Conservation (phyloP, 2,113 vertebrate species). For the Eira barbara region DNA sequence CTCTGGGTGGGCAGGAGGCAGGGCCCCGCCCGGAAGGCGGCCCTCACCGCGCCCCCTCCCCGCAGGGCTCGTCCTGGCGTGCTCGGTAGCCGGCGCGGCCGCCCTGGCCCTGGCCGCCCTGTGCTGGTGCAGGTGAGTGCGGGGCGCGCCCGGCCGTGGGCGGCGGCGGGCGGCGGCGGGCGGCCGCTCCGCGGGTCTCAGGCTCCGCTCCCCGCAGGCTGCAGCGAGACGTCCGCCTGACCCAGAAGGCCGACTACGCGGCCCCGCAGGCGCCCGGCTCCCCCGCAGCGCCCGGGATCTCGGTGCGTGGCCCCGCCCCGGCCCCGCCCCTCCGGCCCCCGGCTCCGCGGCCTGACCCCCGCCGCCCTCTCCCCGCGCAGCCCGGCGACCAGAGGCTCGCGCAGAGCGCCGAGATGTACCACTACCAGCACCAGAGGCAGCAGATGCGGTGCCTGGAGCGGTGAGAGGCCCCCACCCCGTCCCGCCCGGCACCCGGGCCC, state of each 20-base stretch:
- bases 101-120: slow-evolving; percentile 84
- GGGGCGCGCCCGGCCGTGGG: rapidly evolving
- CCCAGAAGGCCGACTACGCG: slow-evolving; percentile 88
- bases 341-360: rapidly evolving
- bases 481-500: no score
- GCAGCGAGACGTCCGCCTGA: slow-evolving; percentile 86
- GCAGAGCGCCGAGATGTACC: slow-evolving; percentile 95
- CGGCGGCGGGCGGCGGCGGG: rapidly evolving
- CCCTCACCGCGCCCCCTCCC: background rate
- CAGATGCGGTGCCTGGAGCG: slow-evolving; percentile 95
- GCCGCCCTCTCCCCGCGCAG: slow-evolving; percentile 67
- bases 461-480: slow-evolving; percentile 78
- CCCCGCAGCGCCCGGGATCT: slow-evolving; percentile 82
- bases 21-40: rapidly evolving
- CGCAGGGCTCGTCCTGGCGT: slow-evolving; percentile 88
- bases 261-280: slow-evolving; percentile 79
- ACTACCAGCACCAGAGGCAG: slow-evolving; percentile 97
- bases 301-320: slow-evolving; percentile 76
- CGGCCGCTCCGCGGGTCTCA: background rate
- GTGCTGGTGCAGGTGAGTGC: slow-evolving; percentile 92
- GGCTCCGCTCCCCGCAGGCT: slow-evolving; percentile 79
- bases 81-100: slow-evolving; percentile 82
- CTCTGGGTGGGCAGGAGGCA: rapidly evolving
- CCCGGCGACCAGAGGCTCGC: slow-evolving; percentile 93
- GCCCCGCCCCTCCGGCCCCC: rapidly evolving